Evolutionary conservation across 2,888 invertebrate species (phyloP).

Genomic region (Clivina fossor): DNA sequence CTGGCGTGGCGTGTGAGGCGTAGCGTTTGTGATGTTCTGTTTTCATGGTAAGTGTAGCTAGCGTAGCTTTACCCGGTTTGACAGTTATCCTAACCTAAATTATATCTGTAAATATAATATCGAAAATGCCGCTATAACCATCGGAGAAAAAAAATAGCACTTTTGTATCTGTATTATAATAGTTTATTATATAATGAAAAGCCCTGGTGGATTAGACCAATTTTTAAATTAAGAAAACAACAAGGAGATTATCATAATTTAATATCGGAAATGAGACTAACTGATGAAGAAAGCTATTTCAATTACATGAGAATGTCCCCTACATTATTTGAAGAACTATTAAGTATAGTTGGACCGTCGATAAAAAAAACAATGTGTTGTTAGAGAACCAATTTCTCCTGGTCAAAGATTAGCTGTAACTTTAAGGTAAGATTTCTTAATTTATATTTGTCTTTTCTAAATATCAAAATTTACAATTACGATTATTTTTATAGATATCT

Average conservation of each 20-base stretch:
- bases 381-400: slow-evolving; percentile 41
- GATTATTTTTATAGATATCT: slow-evolving; percentile 14
- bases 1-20: no score
- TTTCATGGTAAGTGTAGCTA: no score
- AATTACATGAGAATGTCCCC: slow-evolving; percentile 38
- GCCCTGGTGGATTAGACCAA: slow-evolving; percentile 38
- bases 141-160: no score
- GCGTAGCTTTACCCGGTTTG: no score
- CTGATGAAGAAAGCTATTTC: slow-evolving; percentile 38
- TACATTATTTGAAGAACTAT: slow-evolving; percentile 35
- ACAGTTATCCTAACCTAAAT: no score
- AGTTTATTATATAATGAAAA: slow-evolving; percentile 12
- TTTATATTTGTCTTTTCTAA: no score
- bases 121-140: no score
- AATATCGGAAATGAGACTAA: slow-evolving; percentile 39
- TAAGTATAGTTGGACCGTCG: slow-evolving; percentile 35
- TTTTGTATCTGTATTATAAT: no score
- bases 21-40: no score
- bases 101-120: no score
- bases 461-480: no score
- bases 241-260: slow-evolving; percentile 40
- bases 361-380: slow-evolving; percentile 33
- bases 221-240: slow-evolving; percentile 34
- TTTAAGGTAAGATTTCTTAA: slow-evolving; percentile 37
- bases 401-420: slow-evolving; percentile 42